Percentiles rank a stretch among this genome's conserved stretches.
Conservation (phyloP, 2,797 vertebrate genomes). For the Alectoris magna region DNA sequence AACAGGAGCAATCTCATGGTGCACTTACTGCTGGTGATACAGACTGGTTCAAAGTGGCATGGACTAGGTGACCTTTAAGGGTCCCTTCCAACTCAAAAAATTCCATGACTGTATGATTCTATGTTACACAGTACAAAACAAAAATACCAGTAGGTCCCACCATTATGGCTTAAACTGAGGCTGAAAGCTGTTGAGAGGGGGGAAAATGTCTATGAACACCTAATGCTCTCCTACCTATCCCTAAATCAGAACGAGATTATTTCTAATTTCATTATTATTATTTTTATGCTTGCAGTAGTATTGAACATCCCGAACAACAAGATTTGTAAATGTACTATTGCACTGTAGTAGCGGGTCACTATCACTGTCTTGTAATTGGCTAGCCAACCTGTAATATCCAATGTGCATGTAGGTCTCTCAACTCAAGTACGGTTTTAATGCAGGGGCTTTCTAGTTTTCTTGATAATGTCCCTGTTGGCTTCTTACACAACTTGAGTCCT, state of each 20-base stretch:
- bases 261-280: conserved; percentile 14
- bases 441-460: neutral
- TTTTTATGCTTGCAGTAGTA: neutral
- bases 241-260: neutral
- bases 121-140: neutral
- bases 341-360: neutral
- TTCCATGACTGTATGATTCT: too few relatives aligned
- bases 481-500: neutral
- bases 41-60: neutral
- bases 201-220: neutral
- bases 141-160: neutral
- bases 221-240: neutral
- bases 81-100: too few relatives aligned
- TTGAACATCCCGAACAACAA: neutral
- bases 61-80: too few relatives aligned
- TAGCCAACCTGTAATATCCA: neutral
- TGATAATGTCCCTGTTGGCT: neutral
- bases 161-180: neutral
- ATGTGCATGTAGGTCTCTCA: neutral
- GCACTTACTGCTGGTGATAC: neutral
- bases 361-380: neutral
- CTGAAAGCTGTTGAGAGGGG: neutral
- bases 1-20: neutral
- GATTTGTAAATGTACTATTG: neutral
- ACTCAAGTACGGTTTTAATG: neutral